Conservation (phyloP, 2,888 invertebrate genomes). For the Zygaena filipendulae region DNA sequence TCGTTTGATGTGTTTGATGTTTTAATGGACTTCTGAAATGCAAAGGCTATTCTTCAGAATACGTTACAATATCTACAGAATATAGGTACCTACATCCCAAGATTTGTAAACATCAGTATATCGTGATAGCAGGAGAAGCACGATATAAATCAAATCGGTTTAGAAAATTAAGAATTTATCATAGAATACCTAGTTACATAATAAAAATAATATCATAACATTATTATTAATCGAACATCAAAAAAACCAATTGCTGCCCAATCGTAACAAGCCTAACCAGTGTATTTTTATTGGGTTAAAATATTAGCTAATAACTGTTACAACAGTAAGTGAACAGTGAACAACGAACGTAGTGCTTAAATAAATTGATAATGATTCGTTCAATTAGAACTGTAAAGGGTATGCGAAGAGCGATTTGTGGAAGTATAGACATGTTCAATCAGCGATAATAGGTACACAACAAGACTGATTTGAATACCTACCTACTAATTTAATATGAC, state of each 20-base stretch:
- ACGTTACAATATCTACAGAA: too few species aligned
- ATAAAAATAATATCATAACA: not conserved
- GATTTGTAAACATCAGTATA: too few species aligned
- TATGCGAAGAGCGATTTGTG: conserved; percentile 19
- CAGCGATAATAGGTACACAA: too few species aligned
- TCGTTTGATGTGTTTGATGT: too few species aligned
- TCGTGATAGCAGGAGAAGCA: too few species aligned
- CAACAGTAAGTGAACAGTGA: conserved; percentile 17
- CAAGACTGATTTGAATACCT: too few species aligned
- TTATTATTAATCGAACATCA: not conserved
- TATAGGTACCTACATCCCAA: too few species aligned
- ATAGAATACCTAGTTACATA: not conserved
- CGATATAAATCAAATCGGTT: conserved; percentile 7
- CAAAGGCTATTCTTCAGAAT: too few species aligned
- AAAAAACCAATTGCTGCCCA: not conserved
- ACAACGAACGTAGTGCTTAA: conserved; percentile 24
- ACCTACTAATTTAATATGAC: too few species aligned
- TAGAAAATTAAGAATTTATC: not conserved
- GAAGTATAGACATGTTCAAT: too few species aligned
- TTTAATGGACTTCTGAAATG: too few species aligned
- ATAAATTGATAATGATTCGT: conserved; percentile 54
- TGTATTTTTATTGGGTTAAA: conserved; percentile 36
- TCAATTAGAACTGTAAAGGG: conserved; percentile 48
- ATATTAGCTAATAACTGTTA: conserved; percentile 36
- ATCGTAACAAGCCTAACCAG: conserved; percentile 23